Percentiles rank a stretch among this genome's conserved stretches.
phyloP scores from a whole-genome alignment of 64 coral and sea anemone species.

The Platygyra sinensis region DNA sequence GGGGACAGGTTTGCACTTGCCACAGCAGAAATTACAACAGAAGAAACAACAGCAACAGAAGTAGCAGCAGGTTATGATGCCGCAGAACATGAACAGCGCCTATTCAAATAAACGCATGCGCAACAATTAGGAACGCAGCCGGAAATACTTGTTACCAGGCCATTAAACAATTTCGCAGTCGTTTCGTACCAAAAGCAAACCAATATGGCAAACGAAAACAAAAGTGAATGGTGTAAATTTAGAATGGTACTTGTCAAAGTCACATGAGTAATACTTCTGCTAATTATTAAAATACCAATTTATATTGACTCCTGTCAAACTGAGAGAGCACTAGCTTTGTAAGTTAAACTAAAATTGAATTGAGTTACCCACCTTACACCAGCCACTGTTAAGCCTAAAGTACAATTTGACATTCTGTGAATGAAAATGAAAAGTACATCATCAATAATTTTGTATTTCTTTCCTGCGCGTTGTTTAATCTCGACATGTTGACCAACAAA shows the following conservation, averaged over 20 bases:
- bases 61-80: slow-evolving; percentile 96
- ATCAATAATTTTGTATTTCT: background rate
- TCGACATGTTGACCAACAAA: too few relatives aligned
- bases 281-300: too few relatives aligned
- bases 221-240: background rate
- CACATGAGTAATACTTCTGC: too few relatives aligned
- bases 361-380: slow-evolving; percentile 82
- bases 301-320: too few relatives aligned
- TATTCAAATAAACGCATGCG: slow-evolving; percentile 28
- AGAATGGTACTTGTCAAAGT: too few relatives aligned
- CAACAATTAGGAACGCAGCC: background rate
- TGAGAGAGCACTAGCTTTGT: too few relatives aligned
- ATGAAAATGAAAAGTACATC: background rate
- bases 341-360: too few relatives aligned
- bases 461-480: background rate
- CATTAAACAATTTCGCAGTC: background rate
- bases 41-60: slow-evolving; percentile 96
- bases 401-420: slow-evolving; percentile 98
- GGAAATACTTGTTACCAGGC: background rate
- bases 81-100: slow-evolving; percentile 96
- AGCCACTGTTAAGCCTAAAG: slow-evolving; percentile 98
- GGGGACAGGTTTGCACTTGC: slow-evolving; percentile 90
- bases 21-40: slow-evolving; percentile 98
- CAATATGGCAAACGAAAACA: background rate
- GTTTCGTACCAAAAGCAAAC: too few relatives aligned